Evolutionary conservation across 2,888 invertebrate genomes (phyloP), one percentile per base, ranked within the genome.

Genomic region (Leptura quadrifasciata): DNA sequence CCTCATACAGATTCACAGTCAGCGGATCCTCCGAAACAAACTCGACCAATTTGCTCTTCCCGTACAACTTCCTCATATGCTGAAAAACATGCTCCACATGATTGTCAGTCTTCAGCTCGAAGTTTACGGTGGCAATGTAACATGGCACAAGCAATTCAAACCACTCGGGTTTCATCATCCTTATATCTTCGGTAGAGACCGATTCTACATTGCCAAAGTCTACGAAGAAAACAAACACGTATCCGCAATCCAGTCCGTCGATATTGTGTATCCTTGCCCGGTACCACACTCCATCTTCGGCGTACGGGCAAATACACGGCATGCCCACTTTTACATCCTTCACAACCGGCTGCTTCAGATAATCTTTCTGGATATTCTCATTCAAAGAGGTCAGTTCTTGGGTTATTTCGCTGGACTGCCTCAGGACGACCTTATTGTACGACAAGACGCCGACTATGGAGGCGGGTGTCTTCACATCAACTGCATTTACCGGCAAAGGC

Each of bases 131-230:
- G 0, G 91, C 92, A 6, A 91, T 86, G 20, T 92, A 86, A 10
- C 91, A 90, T 0, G 90, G 90, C 2, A 92, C 90, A 0, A 93
- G 92, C 70, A 92, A 86, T 54, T 87, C 84, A 0, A 90, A 84
- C 88, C 92, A 91, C 31, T 91, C 89, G 0, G 88, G 86, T 52
- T 88, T 88, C 74, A 92, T 91, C 84, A 90, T 90, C 74, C 91
- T 90, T 0, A 92, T 87, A 76, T 91, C 88, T 9, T 87, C 83
- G 20, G 88, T 81, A 0, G 90, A 79, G 20, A 94, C 88, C 0
- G 89, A 83, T 84, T 93, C 93, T 8, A 90, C 87, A 83, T 95
- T 95, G 1, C 96, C 95, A 84, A 92, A 96, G 88, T 96, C 96
- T 0, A 96, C 92, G 87, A 93, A 96, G 79, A 91, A 90, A 0